phyloP scores from a whole-genome alignment of 2,113 vertebrate genomes.

The Mola mola region DNA sequence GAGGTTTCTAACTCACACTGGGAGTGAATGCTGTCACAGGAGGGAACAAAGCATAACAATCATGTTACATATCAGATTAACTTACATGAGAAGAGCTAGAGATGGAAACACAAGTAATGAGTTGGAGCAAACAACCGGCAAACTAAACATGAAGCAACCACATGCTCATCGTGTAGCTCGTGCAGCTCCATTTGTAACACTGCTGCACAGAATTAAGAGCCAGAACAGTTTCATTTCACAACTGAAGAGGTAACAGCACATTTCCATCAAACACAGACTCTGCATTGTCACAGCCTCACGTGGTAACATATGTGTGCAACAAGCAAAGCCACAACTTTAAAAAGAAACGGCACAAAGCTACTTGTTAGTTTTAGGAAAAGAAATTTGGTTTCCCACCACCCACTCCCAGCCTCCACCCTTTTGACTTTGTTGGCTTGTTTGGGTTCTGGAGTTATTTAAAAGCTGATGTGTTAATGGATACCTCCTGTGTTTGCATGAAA shows the following conservation, averaged over 20 bases:
- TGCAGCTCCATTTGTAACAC: too few relatives aligned
- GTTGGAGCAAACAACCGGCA: too few relatives aligned
- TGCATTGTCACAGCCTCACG: too few relatives aligned
- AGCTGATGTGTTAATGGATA: background rate
- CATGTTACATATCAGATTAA: background rate
- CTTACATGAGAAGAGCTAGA: background rate
- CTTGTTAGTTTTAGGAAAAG: background rate
- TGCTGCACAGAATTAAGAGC: too few relatives aligned
- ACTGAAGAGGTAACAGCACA: too few relatives aligned
- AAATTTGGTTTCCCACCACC: background rate
- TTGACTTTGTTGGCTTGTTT: background rate
- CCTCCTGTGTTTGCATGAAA: background rate
- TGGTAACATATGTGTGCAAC: background rate
- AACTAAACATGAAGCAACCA: too few relatives aligned
- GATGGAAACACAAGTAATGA: too few relatives aligned
- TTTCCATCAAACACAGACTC: too few relatives aligned
- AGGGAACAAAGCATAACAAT: slow-evolving; percentile 18
- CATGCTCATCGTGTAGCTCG: too few relatives aligned
- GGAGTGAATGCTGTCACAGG: background rate
- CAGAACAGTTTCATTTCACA: too few relatives aligned
- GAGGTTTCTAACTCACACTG: slow-evolving; percentile 11
- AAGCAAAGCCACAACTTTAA: background rate
- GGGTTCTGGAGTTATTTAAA: background rate
- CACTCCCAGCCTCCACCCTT: background rate
- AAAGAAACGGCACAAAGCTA: too few relatives aligned